phyloP scores from a whole-genome alignment of 1,140 invertebrate species.

The Zaprionus ornatus region DNA sequence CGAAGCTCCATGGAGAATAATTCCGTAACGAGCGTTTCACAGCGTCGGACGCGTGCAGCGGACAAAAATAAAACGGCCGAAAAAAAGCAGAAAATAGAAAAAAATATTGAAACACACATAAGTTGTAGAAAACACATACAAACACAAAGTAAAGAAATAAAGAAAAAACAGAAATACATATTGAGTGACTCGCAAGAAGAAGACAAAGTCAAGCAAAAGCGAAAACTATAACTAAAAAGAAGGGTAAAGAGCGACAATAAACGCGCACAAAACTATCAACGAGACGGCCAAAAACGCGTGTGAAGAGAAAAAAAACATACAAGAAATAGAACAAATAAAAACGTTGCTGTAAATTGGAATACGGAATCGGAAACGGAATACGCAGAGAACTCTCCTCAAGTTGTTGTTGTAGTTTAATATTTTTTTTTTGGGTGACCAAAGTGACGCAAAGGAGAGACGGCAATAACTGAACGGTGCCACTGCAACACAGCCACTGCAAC shows the following conservation, averaged over 20 bases:
- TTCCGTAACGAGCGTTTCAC: conserved; percentile 80
- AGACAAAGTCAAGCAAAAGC: conserved; percentile 39
- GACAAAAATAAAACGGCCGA: conserved; percentile 61
- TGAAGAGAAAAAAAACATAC: conserved; percentile 10
- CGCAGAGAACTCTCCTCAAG: background rate
- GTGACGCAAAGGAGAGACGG: conserved; percentile 12
- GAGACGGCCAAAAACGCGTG: conserved; percentile 35
- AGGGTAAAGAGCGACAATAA: conserved; percentile 32
- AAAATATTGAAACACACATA: conserved; percentile 11
- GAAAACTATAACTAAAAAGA: conserved; percentile 22
- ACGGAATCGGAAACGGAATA: background rate
- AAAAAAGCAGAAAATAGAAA: conserved; percentile 22
- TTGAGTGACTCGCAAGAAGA: conserved; percentile 33
- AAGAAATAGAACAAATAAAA: conserved; percentile 1
- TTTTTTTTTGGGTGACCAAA: conserved; percentile 27
- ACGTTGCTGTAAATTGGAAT: background rate
- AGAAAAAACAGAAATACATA: conserved; percentile 16
- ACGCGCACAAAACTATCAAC: conserved; percentile 22
- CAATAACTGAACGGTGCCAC: background rate
- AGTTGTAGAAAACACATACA: conserved; percentile 14
- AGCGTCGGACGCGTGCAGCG: conserved; percentile 78
- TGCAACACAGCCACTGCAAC: conserved; percentile 22
- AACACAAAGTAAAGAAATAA: conserved; percentile 14
- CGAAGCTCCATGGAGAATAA: conserved; percentile 65
- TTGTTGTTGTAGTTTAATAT: conserved; percentile 20